phyloP scores from a whole-genome alignment of 2,888 invertebrate genomes.

The Ptycholaimellus sp. region DNA sequence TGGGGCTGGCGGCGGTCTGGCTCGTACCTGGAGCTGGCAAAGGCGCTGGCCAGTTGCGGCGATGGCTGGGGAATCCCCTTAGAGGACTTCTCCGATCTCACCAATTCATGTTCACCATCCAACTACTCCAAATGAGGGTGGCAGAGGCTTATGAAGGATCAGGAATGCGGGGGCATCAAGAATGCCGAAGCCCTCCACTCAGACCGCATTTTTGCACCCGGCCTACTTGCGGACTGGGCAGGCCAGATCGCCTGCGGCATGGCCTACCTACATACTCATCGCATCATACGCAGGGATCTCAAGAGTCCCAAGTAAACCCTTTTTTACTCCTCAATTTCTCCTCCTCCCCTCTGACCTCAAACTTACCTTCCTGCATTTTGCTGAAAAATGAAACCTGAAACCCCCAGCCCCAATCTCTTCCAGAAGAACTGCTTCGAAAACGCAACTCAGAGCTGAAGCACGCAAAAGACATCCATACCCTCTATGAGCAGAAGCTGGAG shows the following conservation, averaged over 20 bases:
- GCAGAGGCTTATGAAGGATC: neutral
- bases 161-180: constrained; percentile 49
- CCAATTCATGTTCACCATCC: constrained; percentile 41
- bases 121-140: neutral
- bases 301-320: constrained; percentile 99
- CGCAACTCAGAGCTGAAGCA: constrained; percentile 61
- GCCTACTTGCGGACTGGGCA: constrained; percentile 52
- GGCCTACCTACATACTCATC: constrained; percentile 78
- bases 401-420: constrained; percentile 39
- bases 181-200: constrained; percentile 58
- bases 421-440: constrained; percentile 36
- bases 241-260: constrained; percentile 85
- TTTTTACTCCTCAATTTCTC: neutral
- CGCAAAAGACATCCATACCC: constrained; percentile 56
- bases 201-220: constrained; percentile 6
- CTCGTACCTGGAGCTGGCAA: too few relatives aligned
- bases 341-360: too few relatives aligned
- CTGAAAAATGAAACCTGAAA: constrained; percentile 41
- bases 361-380: constrained; percentile 25
- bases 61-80: constrained; percentile 77
- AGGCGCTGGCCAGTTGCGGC: too few relatives aligned
- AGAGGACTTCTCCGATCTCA: constrained; percentile 59
- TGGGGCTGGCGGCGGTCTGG: too few relatives aligned
- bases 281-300: constrained; percentile 89
- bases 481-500: constrained; percentile 66